Base-by-base conservation (phyloP, 2,797 vertebrate genomes). In the Vespertilio murinus region DNA sequence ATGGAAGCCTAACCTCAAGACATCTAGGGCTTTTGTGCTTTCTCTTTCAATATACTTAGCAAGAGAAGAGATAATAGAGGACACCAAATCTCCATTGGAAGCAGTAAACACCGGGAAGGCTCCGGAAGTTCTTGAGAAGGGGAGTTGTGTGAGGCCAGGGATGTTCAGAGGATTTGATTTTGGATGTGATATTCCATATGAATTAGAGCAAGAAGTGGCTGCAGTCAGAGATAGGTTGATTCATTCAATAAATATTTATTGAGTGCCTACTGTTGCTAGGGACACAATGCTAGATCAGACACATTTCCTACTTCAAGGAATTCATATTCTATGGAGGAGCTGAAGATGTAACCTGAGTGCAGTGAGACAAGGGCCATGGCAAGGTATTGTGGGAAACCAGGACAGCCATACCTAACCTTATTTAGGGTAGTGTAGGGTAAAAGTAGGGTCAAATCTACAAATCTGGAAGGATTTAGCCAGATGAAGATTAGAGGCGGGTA, bases 291-390 rank as follows among this genome's bases (percentile, higher is more conserved):
- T 61, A 67, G 67, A 35, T 1, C 52, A 30, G 52, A 23, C 6
- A n/a, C 8, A 11, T 23, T n/a, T 86, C 70, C 25, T 86, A 52
- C 38, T 71, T 88, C 9, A 33, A 88, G 82, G 64, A 70, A 52
- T 52, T 79, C n/a, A 28, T 28, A 35, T 33, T 59, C 56, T 13
- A 5, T 23, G 61, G 28, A 33, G 49, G 8, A 28, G 6, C 4
- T 54, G 56, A 91, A 84, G 52, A 42, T n/a, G 14, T 2, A 22
- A 5, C 7, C 8, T 0, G 14, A 30, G 61, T 14, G 13, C 30
- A 38, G 17, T 54, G 28, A 74, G 52, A 71, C 30, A 28, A 70
- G 20, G 47, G 35, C 52, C 17, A 0, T 35, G 23, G 14, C 1
- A 3, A 88, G 49, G n/a, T 10, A 11, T 74, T 13, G 3, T n/a